Evolutionary conservation across 2,888 invertebrate genomes (phyloP).

Genomic region (Glaucopsyche alexis): DNA sequence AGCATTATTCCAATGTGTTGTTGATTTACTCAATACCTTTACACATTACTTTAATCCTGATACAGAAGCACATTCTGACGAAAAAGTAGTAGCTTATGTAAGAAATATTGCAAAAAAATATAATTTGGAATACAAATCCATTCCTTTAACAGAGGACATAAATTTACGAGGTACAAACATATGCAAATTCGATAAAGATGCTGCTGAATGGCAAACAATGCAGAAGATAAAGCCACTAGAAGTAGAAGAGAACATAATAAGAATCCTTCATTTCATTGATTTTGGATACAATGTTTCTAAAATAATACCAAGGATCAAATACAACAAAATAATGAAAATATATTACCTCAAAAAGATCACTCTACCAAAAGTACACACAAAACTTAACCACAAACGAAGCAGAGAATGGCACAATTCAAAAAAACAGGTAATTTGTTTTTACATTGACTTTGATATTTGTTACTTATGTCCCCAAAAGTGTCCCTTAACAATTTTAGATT

Average conservation of each 20-base stretch:
- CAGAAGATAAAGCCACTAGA: conserved; percentile 75
- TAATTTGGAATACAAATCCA: conserved; percentile 80
- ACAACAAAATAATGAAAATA: conserved; percentile 77
- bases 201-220: conserved; percentile 85
- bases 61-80: conserved; percentile 44
- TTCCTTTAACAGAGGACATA: conserved; percentile 88
- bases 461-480: no score
- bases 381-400: conserved; percentile 64
- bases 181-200: conserved; percentile 83
- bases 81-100: conserved; percentile 56
- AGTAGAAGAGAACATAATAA: conserved; percentile 86
- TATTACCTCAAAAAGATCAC: conserved; percentile 65
- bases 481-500: no score
- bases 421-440: conserved; percentile 52
- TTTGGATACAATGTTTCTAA: conserved; percentile 87
- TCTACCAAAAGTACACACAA: conserved; percentile 58
- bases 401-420: conserved; percentile 73
- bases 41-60: conserved; percentile 82
- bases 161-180: conserved; percentile 85
- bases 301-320: conserved; percentile 83
- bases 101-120: conserved; percentile 68
- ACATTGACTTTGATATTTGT: no score
- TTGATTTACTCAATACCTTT: conserved; percentile 89
- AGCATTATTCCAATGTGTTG: conserved; percentile 88
- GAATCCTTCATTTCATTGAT: conserved; percentile 87